These are phyloP conservation scores for Ricordea florida DNA, from an alignment of 92 coral and sea anemone genomes.

Conservation along the genomic window DNA sequence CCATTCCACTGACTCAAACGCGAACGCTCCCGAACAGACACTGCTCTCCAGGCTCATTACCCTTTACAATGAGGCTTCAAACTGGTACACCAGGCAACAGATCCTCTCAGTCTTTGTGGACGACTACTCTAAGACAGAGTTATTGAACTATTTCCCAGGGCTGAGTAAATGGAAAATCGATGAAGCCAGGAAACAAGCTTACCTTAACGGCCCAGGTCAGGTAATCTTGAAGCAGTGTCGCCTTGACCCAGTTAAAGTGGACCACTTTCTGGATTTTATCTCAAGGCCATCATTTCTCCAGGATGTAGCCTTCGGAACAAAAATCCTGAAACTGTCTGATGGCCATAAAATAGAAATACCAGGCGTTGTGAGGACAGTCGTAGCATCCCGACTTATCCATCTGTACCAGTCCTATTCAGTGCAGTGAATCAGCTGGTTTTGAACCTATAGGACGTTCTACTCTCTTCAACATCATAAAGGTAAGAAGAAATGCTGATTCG, in stretches of 20 bases:
- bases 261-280: conserved; percentile 42
- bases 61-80: conserved; percentile 1
- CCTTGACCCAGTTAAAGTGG: conserved; percentile 36
- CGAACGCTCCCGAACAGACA: not conserved
- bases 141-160: conserved; percentile 20
- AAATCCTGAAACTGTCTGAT: conserved; percentile 44
- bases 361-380: conserved; percentile 63
- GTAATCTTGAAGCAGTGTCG: conserved; percentile 6
- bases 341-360: conserved; percentile 64
- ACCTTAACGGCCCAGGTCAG: conserved; percentile 32
- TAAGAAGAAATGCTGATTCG: too few species aligned
- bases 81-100: conserved; percentile 28
- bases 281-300: conserved; percentile 54
- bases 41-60: conserved; percentile 8
- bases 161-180: conserved; percentile 39
- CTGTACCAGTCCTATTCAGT: too few species aligned
- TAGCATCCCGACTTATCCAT: conserved; percentile 55
- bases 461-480: too few species aligned
- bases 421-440: too few species aligned
- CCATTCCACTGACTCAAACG: conserved; percentile 13
- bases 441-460: too few species aligned
- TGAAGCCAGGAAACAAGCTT: conserved; percentile 38
- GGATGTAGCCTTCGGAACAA: conserved; percentile 72
- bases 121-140: conserved; percentile 38
- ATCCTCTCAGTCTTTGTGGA: conserved; percentile 36